Evolutionary conservation across 2,888 invertebrate genomes (phyloP).

Genomic region (Apamea sordens): DNA sequence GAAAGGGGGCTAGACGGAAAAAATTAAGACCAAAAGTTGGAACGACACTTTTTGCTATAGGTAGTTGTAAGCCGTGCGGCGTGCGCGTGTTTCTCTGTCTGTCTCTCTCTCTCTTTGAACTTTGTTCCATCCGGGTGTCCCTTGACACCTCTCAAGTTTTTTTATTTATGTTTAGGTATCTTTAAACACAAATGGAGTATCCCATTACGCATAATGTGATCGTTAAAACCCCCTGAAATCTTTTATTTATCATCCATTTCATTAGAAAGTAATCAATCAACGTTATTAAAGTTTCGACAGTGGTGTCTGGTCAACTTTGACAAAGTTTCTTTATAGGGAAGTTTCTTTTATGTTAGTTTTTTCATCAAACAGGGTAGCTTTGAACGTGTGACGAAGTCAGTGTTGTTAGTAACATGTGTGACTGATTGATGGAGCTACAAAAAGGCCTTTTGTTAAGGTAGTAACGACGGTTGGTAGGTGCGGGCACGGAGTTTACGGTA

Average conservation of each 20-base stretch:
- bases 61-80: too few relatives aligned
- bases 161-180: not conserved
- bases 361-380: constrained; percentile 17
- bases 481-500: too few relatives aligned
- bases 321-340: constrained; percentile 17
- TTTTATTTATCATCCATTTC: constrained; percentile 26
- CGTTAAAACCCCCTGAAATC: not conserved
- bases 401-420: constrained; percentile 12
- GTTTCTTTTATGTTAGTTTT: constrained; percentile 40
- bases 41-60: too few relatives aligned
- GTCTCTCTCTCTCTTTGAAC: too few relatives aligned
- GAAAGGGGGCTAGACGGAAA: too few relatives aligned
- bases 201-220: constrained; percentile 12
- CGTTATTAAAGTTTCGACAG: constrained; percentile 16
- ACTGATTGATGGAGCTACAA: constrained; percentile 44
- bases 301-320: constrained; percentile 29
- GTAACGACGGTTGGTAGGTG: not conserved
- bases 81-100: too few relatives aligned
- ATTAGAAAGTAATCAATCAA: constrained; percentile 47
- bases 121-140: too few relatives aligned
- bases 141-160: too few relatives aligned
- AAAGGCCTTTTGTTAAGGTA: constrained; percentile 24
- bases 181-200: not conserved
- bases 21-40: too few relatives aligned
- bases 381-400: constrained; percentile 21